These are phyloP conservation scores for Rhopalosiphum maidis DNA, from an alignment of 1,140 invertebrate species.

Conservation along the genomic window DNA sequence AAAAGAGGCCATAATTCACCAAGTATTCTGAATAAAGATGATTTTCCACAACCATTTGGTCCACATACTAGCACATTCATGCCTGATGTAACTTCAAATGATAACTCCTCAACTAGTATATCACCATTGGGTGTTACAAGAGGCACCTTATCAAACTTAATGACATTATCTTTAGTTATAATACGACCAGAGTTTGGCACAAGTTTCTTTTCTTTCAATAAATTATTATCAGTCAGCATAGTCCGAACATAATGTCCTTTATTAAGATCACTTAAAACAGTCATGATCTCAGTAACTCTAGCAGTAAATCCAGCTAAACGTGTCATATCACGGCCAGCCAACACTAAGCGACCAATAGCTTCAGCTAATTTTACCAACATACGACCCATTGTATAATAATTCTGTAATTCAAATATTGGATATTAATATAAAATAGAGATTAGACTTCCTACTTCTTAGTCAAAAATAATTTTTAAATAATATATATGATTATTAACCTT, in stretches of 20 bases:
- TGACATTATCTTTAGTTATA: constrained; percentile 87
- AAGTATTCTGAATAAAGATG: constrained; percentile 89
- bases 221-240: constrained; percentile 74
- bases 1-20: constrained; percentile 97
- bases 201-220: constrained; percentile 60
- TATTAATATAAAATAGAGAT: neutral
- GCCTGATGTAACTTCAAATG: constrained; percentile 92
- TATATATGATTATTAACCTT: neutral
- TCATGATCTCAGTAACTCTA: constrained; percentile 87
- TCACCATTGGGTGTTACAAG: constrained; percentile 97
- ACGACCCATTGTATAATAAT: constrained; percentile 94
- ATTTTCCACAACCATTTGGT: constrained; percentile 98
- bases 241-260: constrained; percentile 85
- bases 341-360: constrained; percentile 91
- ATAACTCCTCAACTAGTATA: constrained; percentile 85
- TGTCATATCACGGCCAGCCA: constrained; percentile 93
- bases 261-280: constrained; percentile 87
- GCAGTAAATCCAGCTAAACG: constrained; percentile 92
- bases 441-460: neutral
- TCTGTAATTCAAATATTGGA: constrained; percentile 64
- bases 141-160: constrained; percentile 91
- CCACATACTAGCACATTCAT: constrained; percentile 96
- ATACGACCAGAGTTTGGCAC: constrained; percentile 81
- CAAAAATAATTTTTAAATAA: neutral
- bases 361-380: constrained; percentile 98